Percentiles rank a stretch among this genome's conserved stretches.
Conservation (phyloP, 2,797 vertebrate genomes). For the Gadopsis marmoratus region DNA sequence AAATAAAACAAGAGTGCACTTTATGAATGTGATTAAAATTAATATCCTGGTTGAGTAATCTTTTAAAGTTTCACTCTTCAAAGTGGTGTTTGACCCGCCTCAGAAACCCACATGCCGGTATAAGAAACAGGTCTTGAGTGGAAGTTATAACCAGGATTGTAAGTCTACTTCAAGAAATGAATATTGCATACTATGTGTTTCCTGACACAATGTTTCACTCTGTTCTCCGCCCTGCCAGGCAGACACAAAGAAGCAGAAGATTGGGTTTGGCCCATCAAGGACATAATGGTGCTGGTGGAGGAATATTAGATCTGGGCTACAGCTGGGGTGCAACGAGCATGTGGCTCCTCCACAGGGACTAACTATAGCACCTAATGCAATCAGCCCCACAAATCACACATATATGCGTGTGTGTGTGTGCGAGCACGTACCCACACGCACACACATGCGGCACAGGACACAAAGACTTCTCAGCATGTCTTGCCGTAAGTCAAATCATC, state of each 20-base stretch:
- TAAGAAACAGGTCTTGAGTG: constrained; percentile 20
- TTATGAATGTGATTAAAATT: constrained; percentile 18
- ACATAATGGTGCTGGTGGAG: constrained; percentile 75
- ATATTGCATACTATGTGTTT: constrained; percentile 50
- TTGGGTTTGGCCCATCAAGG: constrained; percentile 80
- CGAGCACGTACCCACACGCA: constrained; percentile 7
- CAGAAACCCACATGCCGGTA: constrained; percentile 24
- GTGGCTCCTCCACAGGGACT: constrained; percentile 79
- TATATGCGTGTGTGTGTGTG: constrained; percentile 21
- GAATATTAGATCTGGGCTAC: constrained; percentile 85
- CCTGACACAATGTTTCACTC: constrained; percentile 43
- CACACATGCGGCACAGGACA: constrained; percentile 41
- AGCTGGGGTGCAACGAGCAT: constrained; percentile 82
- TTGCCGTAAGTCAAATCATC: constrained; percentile 72
- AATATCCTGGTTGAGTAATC: constrained; percentile 10
- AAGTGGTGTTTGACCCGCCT: constrained; percentile 37
- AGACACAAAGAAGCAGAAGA: constrained; percentile 77
- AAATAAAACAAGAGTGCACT: constrained; percentile 1
- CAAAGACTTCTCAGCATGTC: constrained; percentile 65
- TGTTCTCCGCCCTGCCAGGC: constrained; percentile 60
- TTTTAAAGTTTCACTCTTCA: constrained; percentile 46
- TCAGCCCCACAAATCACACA: constrained; percentile 77
- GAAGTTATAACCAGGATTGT: constrained; percentile 33
- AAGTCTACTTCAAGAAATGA: constrained; percentile 46
- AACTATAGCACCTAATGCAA: constrained; percentile 83